Evolutionary conservation across 1,140 invertebrate genomes (phyloP), one percentile per base, ranked within the genome.

Genomic region (Hylyphantes graminicola): DNA sequence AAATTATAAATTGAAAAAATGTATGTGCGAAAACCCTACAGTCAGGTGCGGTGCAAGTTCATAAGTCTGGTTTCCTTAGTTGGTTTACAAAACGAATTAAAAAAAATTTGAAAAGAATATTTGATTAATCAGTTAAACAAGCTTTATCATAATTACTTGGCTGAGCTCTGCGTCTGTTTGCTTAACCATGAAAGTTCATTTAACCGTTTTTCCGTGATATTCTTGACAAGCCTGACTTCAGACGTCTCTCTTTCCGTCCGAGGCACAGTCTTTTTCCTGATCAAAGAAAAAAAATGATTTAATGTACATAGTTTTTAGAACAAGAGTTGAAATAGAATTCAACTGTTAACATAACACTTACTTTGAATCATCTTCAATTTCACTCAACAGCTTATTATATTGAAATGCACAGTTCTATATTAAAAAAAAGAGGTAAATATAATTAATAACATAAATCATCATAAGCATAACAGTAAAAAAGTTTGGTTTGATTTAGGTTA

Each of bases 291-390:
- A 9, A 70, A 70, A 19, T 17, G 11, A 21, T 75, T 13, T 19
- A 15, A 57, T 8, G 51, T 17, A 8, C 86, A 65, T n/a, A 68
- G 35, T 10, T 50, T 5, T 48, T 11, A 50, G 11, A 10, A 54
- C 12, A 53, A 1, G 5, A 19, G 48, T 4, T 0, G 0, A 65
- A 8, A n/a, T 8, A 65, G 48, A 10, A 19, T 17, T 35, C 10
- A 21, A 65, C 19, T 17, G 48, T 65, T 6, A 12, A 10, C 12
- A 70, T 13, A 5, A 17, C 15, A 87, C 89, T 88, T 88, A 93
- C 89, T 96, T 96, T 7, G 95, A 95, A 19, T 94, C 94, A 87
- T 94, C 94, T 87, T 96, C 96, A 15, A 95, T 93, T 88, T 94
- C 93, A 87, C 96, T 96, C 13, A 97, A 89, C 5, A 98, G 88